Evolutionary conservation across 2,113 vertebrate species (phyloP), one percentile per base, ranked within the genome.

Genomic region (Hemibagrus wyckioides): DNA sequence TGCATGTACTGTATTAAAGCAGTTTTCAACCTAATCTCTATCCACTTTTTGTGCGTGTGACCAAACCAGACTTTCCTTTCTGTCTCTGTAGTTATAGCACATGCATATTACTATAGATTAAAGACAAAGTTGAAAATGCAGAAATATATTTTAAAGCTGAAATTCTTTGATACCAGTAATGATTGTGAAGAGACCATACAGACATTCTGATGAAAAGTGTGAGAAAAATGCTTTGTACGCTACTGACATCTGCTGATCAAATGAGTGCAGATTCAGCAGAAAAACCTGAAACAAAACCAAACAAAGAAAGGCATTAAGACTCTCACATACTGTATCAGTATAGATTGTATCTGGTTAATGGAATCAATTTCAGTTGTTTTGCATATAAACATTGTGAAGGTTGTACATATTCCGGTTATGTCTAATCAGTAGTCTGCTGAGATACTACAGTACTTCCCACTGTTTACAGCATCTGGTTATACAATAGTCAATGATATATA

Each of bases 221-320:
- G n/a, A 17, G 17, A 23, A 41, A 73, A 44, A 25, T 73, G 69
- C 3, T 44, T 25, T 50, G 44, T n/a, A 77, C 44, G n/a, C 28
- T 52, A 52, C 25, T 77, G 75, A 77, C 75, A 77, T 50, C 75
- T 77, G 75, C 75, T 77, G 75, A n/a, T 76, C 23, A 15, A 76
- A 41, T 28, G 71, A 44, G 41, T 28, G 25, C 6, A 77, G n/a
- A 75, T 48, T 75, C 17, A 44, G 2, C 10, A 28, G 39, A 76
- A 14, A 76, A 44, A 14, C 4, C 11, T 2, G 1, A 4, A 57
- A 8, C 6, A 28, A 25, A 56, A 17, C 23, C 9, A 1, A 61
- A 61, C 21, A 25, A 25, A 25, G 2, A 59, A 25, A 21, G 5
- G 4, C 23, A 4, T 30, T 30, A 30, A 30, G n/a, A 65, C 63